Conservation (phyloP, 2,888 invertebrate species). For the Tolmerus cingulatus region DNA sequence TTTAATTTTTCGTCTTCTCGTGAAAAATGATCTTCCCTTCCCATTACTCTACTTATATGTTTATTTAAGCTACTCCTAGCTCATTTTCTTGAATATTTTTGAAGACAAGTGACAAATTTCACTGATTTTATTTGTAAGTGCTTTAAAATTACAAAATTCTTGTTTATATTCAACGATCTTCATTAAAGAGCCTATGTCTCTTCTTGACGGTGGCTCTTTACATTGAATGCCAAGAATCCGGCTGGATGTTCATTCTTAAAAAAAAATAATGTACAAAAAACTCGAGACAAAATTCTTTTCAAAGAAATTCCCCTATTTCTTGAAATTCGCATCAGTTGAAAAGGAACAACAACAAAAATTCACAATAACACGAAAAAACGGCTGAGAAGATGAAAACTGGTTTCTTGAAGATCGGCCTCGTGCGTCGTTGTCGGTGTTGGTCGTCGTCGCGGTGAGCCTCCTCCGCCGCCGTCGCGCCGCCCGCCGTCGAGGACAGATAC, state of each 20-base stretch:
- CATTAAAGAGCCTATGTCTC: neutral
- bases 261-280: neutral
- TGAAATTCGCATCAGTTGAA: neutral
- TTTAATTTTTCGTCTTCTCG: neutral
- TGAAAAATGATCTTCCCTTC: neutral
- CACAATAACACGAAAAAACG: neutral
- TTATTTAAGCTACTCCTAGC: neutral
- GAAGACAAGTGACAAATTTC: neutral
- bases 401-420: neutral
- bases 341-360: neutral
- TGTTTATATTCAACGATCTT: neutral
- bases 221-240: neutral
- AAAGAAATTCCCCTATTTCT: neutral
- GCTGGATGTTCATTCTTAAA: neutral
- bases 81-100: neutral
- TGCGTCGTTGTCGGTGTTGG: neutral
- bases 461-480: too few relatives aligned
- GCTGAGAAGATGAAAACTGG: neutral
- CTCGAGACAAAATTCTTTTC: neutral
- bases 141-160: neutral
- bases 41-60: neutral
- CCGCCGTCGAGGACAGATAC: neutral
- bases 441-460: neutral
- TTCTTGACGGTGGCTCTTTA: neutral
- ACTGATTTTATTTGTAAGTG: neutral